A percentile compares a stretch with the other conserved stretches of the same genome.
These are phyloP conservation scores for Catamblyrhynchus diadema DNA, from an alignment of 2,797 vertebrate species.

Conservation along the genomic window DNA sequence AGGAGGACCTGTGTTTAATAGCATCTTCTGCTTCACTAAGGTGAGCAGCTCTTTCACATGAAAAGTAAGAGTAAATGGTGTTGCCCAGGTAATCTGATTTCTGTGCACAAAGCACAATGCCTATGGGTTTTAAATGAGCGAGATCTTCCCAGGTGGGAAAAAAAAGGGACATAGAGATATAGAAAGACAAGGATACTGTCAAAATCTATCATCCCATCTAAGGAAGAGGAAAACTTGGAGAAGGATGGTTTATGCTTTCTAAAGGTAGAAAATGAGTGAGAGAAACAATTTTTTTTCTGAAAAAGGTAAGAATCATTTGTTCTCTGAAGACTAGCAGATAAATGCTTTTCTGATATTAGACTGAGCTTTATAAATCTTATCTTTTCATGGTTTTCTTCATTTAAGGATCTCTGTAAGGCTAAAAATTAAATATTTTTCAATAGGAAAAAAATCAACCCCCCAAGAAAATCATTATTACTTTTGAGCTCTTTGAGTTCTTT, in stretches of 20 bases:
- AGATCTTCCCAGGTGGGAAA: not conserved
- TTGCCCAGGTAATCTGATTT: not conserved
- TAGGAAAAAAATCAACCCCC: not conserved
- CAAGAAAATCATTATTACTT: not conserved
- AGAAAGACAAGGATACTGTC: not conserved
- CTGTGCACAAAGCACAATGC: not conserved
- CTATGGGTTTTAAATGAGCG: not conserved
- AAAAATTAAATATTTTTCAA: not conserved
- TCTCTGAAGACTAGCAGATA: not conserved
- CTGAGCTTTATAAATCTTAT: not conserved
- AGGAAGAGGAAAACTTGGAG: not conserved
- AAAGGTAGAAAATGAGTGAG: not conserved
- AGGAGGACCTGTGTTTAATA: not conserved
- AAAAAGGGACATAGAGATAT: not conserved
- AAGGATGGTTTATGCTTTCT: not conserved
- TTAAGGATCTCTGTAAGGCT: not conserved
- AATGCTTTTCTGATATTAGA: not conserved
- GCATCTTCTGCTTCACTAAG: not conserved
- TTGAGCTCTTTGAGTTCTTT: not conserved
- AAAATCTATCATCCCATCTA: not conserved
- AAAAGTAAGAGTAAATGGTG: not conserved
- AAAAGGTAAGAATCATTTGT: rapidly evolving
- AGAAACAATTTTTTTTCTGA: not conserved
- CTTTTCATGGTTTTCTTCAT: not conserved
- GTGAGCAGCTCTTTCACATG: not conserved